Base-by-base conservation (phyloP, 2,113 vertebrate genomes). In the Leucoraja erinaceus region DNA sequence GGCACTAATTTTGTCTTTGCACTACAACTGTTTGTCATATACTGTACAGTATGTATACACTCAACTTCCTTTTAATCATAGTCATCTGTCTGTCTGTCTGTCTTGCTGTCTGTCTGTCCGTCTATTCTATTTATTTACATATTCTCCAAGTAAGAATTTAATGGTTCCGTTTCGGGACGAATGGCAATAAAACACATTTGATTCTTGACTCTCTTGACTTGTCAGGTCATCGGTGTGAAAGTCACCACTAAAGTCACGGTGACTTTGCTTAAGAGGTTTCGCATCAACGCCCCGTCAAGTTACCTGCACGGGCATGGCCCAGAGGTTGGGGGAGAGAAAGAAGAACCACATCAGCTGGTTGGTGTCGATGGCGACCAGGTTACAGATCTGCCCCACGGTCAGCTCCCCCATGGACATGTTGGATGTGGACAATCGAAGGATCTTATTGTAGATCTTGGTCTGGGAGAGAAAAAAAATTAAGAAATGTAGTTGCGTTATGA, bases 331-430 rank as follows among this genome's bases (percentile, higher is more conserved):
- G 94, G 98, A 99, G 76, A 99, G 96, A 94, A 99, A 99, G 95
- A 99, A 99, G 96, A 99, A 99, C 99, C 99, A 99, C 98, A 99
- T 99, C 77, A 99, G 96, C 94, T 99, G 99, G 94, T 99, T 99
- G 95, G 98, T 98, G 94, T 99, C 99, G 93, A 99, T 98, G 93
- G 99, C 99, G 79, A 99, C 98, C 93, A 99, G 96, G 95, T 99
- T 99, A 95, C 99, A 99, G 95, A 99, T 99, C 95, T 99, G 99
- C 14, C 97, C 98, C 0, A 98, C 97, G 0, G 98, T 99, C 95
- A 99, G 98, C 94, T 98, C 99, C 0, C 99, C 99, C 98, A 99
- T 99, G 31, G 99, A 99, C 95, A 99, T 97, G 95, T 99, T 99
- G 93, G 99, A 99, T 12, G 98, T 99, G 94, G 98, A 99, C 93